Conservation (phyloP, 2,797 vertebrate genomes). For the Picus viridis region DNA sequence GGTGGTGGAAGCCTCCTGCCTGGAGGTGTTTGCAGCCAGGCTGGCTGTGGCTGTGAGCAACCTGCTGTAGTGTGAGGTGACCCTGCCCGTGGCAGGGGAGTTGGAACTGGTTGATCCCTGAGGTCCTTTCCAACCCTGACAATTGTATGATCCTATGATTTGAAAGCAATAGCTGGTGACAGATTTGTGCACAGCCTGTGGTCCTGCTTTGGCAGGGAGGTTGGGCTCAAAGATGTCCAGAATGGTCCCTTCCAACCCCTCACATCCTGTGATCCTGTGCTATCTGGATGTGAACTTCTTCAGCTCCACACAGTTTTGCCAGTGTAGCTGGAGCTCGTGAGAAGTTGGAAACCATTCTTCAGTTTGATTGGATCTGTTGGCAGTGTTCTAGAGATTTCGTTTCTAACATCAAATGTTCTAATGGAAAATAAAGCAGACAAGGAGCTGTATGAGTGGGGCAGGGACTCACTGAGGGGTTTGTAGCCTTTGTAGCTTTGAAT, state of each 20-base stretch:
- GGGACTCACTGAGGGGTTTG: neutral
- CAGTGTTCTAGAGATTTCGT: neutral
- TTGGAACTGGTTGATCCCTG: too few relatives aligned
- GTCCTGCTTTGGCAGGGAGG: too few relatives aligned
- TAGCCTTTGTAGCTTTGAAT: neutral
- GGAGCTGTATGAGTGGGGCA: neutral
- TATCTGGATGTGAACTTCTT: neutral
- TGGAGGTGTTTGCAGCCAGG: too few relatives aligned
- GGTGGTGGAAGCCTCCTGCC: too few relatives aligned
- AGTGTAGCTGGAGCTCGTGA: neutral
- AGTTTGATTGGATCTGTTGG: neutral
- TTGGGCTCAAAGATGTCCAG: too few relatives aligned
- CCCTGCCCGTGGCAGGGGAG: too few relatives aligned
- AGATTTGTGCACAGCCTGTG: neutral
- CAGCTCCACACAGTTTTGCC: neutral
- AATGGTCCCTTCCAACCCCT: too few relatives aligned
- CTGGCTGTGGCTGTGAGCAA: too few relatives aligned
- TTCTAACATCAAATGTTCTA: neutral
- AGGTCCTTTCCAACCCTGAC: too few relatives aligned
- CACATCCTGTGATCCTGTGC: too few relatives aligned
- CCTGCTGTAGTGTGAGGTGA: too few relatives aligned
- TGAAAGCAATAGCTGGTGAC: neutral
- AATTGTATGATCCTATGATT: neutral
- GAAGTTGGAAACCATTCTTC: neutral
- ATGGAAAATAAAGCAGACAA: neutral